Evolutionary conservation across 2,797 vertebrate genomes (phyloP).

Genomic region (Remorina albescens): DNA sequence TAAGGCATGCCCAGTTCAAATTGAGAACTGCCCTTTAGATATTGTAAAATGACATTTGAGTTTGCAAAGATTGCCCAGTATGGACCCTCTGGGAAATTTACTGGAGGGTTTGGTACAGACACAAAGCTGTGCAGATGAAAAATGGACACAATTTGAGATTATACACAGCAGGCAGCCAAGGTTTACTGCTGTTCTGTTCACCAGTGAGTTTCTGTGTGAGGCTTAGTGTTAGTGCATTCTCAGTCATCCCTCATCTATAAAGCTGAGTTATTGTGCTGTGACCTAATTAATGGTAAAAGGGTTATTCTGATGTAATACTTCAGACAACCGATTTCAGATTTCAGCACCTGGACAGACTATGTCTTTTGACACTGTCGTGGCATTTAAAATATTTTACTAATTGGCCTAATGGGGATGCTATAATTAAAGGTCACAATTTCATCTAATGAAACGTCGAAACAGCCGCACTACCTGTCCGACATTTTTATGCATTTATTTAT

Average conservation of each 20-base stretch:
- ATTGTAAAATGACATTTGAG: conserved; percentile 67
- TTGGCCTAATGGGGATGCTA: conserved; percentile 65
- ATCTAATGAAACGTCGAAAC: conserved; percentile 43
- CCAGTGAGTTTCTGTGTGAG: conserved; percentile 29
- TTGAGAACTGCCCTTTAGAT: conserved; percentile 59
- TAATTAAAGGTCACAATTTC: conserved; percentile 71
- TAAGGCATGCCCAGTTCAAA: conserved; percentile 73
- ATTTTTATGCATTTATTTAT: neutral
- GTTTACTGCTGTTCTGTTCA: conserved; percentile 42
- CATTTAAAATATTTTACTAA: conserved; percentile 65
- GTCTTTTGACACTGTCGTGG: conserved; percentile 45
- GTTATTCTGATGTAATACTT: conserved; percentile 32
- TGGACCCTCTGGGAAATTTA: conserved; percentile 55
- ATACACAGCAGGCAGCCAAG: conserved; percentile 41
- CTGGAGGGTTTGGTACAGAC: conserved; percentile 38
- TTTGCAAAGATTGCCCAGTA: conserved; percentile 38
- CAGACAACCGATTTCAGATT: conserved; percentile 17
- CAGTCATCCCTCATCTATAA: conserved; percentile 30
- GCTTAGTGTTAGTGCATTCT: conserved; percentile 16
- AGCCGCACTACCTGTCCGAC: conserved; percentile 41
- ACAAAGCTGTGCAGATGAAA: conserved; percentile 56
- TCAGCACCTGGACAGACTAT: conserved; percentile 10
- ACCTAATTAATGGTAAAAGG: conserved; percentile 26
- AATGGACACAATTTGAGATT: conserved; percentile 50
- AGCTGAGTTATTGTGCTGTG: conserved; percentile 14